These are phyloP conservation scores for Sciaenops ocellatus DNA, from an alignment of 2,797 vertebrate genomes.

Conservation along the genomic window DNA sequence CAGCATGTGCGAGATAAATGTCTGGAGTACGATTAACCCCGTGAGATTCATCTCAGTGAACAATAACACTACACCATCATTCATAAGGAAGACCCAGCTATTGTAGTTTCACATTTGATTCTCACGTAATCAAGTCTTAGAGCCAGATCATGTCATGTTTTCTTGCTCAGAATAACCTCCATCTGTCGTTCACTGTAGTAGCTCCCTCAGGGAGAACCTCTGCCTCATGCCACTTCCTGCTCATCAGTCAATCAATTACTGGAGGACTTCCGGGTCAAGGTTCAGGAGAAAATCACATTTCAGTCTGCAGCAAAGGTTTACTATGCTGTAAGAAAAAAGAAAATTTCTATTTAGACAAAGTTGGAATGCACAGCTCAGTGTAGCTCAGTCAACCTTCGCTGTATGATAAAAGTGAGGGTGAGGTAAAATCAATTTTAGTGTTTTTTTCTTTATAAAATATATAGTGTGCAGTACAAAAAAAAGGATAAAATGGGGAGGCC, in stretches of 20 bases:
- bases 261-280: constrained; percentile 63
- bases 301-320: constrained; percentile 22
- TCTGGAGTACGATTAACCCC: constrained; percentile 29
- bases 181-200: constrained; percentile 57
- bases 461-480: constrained; percentile 27
- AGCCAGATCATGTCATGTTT: constrained; percentile 29
- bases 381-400: constrained; percentile 31
- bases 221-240: constrained; percentile 66
- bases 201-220: constrained; percentile 53
- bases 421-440: constrained; percentile 47
- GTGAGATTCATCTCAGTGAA: constrained; percentile 18
- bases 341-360: constrained; percentile 25
- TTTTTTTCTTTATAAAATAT: constrained; percentile 61
- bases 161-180: constrained; percentile 39
- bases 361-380: neutral
- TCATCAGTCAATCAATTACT: constrained; percentile 80
- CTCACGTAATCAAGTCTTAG: constrained; percentile 31
- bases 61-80: neutral
- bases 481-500: constrained; percentile 52
- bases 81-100: constrained; percentile 1
- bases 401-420: constrained; percentile 31
- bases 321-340: constrained; percentile 23
- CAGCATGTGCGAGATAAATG: constrained; percentile 18
- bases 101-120: constrained; percentile 19
- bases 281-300: constrained; percentile 49